Evolutionary conservation across 2,888 invertebrate genomes (phyloP).

Genomic region (Drosophila kambysellisi): DNA sequence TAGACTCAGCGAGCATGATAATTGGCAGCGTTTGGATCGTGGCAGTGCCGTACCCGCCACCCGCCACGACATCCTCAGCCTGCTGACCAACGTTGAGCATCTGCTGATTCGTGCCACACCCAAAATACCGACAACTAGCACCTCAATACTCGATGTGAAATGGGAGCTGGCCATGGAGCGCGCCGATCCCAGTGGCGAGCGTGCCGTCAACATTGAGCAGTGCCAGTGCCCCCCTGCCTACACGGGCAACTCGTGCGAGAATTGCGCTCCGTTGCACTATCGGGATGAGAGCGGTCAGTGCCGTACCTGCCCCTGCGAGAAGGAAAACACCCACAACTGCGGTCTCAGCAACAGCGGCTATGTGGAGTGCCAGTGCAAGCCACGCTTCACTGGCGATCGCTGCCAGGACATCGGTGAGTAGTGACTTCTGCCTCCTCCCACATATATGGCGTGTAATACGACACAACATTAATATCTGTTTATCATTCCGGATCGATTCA

Average conservation of each 20-base stretch:
- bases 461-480: background rate
- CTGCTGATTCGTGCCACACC: conserved; percentile 94
- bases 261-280: conserved; percentile 90
- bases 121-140: conserved; percentile 86
- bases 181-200: conserved; percentile 87
- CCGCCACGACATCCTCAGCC: conserved; percentile 93
- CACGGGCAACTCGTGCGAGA: conserved; percentile 93
- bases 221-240: conserved; percentile 94
- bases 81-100: conserved; percentile 92
- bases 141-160: conserved; percentile 91
- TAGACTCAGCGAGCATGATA: conserved; percentile 88
- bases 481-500: conserved; percentile 3
- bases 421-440: background rate
- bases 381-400: conserved; percentile 89
- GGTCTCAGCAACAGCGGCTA: conserved; percentile 88
- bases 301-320: conserved; percentile 90
- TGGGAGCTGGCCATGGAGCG: conserved; percentile 90
- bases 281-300: conserved; percentile 87
- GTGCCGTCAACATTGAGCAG: conserved; percentile 92
- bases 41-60: conserved; percentile 88
- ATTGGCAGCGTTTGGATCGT: conserved; percentile 88
- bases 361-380: conserved; percentile 90
- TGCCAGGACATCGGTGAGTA: conserved; percentile 87
- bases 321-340: conserved; percentile 71
- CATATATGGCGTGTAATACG: background rate